Base-by-base conservation (phyloP, 2,888 invertebrate species). In the Sipha maydis region DNA sequence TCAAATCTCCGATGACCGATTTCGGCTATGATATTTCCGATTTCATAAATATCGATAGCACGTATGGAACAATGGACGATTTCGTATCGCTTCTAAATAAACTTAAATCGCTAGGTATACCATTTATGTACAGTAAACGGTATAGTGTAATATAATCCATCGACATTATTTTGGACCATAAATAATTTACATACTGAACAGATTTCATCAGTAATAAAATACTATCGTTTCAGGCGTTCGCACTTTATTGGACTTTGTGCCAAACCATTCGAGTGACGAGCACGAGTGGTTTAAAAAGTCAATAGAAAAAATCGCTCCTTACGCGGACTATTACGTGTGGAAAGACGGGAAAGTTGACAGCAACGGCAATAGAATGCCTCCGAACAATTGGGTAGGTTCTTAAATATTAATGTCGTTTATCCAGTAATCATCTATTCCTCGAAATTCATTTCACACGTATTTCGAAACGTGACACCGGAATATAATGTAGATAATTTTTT, bases 221-320 rank as follows among this genome's bases (percentile, higher is more conserved):
- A 21, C n/a, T 4, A 31, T 75, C 0, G 11, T 56, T 82, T 7
- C 90, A 94, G 94, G 93, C 90, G 93, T 95, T 11, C 94, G 94
- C 91, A 91, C 95, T 8, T 91, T 95, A n/a, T 90, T 95, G 91
- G 95, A 95, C 90, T 94, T 95, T 86, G 95, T 95, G 2, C 95
- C 95, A 4, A 95, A 95, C 92, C 96, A 96, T 91, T 94, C 95
- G 0, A 96, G 96, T 90, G 94, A 95, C 83, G 92, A 95, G 90
- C 96, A 97, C 78, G 93, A 94, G 1, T 98, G 98, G 96, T 98
- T 98, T 92, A 91, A 92, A 54, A 93, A 94, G 85, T 97, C 97
- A 0, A 93, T 94, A 2, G 92, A 93, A 0, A 92, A 92, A 1
- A 93, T 94, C 83, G 93, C 93, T 0, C 93, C 93, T 0, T 97